Conservation (phyloP, 2,113 vertebrate genomes). For the Leptobrachium leishanense region DNA sequence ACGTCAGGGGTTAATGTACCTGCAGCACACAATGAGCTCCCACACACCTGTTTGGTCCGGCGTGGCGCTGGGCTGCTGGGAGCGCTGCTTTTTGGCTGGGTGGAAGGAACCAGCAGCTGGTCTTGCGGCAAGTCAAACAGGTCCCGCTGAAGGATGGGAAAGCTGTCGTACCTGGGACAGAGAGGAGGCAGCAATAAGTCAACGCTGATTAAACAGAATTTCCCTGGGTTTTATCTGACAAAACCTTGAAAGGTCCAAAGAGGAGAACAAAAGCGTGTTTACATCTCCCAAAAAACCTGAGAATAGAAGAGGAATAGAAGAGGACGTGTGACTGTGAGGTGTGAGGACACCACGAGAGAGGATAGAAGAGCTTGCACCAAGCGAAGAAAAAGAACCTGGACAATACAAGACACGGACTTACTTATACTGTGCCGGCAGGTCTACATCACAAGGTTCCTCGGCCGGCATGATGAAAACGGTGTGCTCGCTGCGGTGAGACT, state of each 20-base stretch:
- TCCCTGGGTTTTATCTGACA: no score
- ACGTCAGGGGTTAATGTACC: not conserved
- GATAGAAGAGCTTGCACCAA: no score
- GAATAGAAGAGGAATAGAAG: no score
- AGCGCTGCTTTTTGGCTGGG: conserved; percentile 77
- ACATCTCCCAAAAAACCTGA: no score
- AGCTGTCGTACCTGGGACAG: conserved; percentile 80
- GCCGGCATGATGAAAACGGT: conserved; percentile 93
- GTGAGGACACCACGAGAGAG: no score
- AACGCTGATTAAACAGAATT: no score
- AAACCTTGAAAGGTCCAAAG: no score
- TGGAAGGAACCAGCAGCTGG: conserved; percentile 66
- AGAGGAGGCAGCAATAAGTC: no score
- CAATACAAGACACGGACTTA: conserved; percentile 51
- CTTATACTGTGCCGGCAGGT: conserved; percentile 78
- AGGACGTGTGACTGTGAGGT: no score
- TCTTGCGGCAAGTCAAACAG: conserved; percentile 84
- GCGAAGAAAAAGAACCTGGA: no score
- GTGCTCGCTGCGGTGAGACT: conserved; percentile 83
- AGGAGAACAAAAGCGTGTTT: no score
- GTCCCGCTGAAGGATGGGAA: conserved; percentile 76
- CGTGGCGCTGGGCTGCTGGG: conserved; percentile 90
- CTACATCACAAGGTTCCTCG: conserved; percentile 74
- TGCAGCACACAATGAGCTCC: not conserved
- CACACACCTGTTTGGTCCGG: conserved; percentile 86